Conservation (phyloP, 1,140 invertebrate genomes). For the Thaumatotibia leucotreta region DNA sequence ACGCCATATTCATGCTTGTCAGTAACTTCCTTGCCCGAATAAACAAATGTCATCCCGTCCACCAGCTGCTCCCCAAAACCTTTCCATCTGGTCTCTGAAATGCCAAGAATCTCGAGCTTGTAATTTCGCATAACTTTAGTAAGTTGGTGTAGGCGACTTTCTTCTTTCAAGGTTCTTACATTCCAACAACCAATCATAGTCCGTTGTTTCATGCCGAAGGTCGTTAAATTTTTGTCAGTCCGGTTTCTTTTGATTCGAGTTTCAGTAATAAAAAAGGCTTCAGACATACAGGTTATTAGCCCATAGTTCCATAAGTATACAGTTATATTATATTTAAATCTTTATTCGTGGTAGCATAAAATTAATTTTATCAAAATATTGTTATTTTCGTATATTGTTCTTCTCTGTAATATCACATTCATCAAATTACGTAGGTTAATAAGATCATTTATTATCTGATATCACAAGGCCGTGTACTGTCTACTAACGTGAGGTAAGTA, state of each 20-base stretch:
- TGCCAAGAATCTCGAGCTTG: not conserved
- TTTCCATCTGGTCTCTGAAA: not conserved
- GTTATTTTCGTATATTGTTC: no score
- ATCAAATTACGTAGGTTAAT: no score
- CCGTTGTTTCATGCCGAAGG: not conserved
- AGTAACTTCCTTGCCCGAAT: not conserved
- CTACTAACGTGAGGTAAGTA: no score
- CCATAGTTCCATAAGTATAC: not conserved
- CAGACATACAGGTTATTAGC: not conserved
- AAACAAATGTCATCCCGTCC: not conserved
- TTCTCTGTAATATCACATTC: no score
- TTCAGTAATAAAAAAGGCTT: not conserved
- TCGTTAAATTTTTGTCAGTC: not conserved
- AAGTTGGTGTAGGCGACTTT: not conserved
- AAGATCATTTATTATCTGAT: no score
- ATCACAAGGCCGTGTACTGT: no score
- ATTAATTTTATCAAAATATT: no score
- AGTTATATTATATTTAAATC: no score
- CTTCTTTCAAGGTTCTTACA: not conserved
- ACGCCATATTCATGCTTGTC: conserved; percentile 5
- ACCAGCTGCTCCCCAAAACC: not conserved
- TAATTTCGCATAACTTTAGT: not conserved
- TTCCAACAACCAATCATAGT: not conserved
- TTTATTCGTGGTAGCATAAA: no score
- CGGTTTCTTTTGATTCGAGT: not conserved